These are phyloP conservation scores for Paralichthys olivaceus DNA, from an alignment of 2,113 vertebrate genomes.

Conservation along the genomic window DNA sequence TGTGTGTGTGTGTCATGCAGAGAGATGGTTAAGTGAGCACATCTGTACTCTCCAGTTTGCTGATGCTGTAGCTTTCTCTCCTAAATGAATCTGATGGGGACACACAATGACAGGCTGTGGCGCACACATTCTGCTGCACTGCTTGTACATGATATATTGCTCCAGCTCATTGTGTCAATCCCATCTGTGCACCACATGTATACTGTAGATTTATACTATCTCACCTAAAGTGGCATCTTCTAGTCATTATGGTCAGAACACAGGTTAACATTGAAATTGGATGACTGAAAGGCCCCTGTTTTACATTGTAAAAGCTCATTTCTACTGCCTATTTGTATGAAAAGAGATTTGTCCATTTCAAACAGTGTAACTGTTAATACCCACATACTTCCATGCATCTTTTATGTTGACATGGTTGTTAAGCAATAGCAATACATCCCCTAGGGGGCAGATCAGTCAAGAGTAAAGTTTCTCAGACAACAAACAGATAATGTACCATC, in stretches of 20 bases:
- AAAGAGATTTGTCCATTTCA: not conserved
- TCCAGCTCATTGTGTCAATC: not conserved
- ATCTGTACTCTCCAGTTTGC: conserved; percentile 29
- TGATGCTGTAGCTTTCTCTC: conserved; percentile 14
- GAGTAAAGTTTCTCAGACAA: too few relatives aligned
- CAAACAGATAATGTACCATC: too few relatives aligned
- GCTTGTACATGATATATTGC: conserved; percentile 1
- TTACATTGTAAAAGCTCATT: too few relatives aligned
- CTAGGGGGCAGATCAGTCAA: not conserved
- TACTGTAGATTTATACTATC: not conserved
- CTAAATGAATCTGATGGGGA: conserved; percentile 35
- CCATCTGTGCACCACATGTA: not conserved
- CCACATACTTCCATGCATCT: not conserved
- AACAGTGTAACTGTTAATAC: not conserved
- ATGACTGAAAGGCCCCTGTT: too few relatives aligned
- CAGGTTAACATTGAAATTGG: conserved; percentile 1
- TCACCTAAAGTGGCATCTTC: not conserved
- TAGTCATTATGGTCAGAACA: not conserved
- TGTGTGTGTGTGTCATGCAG: conserved; percentile 14
- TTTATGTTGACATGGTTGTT: not conserved
- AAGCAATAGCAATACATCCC: not conserved
- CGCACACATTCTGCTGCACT: conserved; percentile 9
- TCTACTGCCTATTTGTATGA: too few relatives aligned
- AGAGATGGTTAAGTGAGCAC: conserved; percentile 35
- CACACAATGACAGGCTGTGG: conserved; percentile 6